Percentiles rank a stretch among this genome's conserved stretches.
phyloP scores from a whole-genome alignment of 2,797 vertebrate genomes.

The Sebastes minor region DNA sequence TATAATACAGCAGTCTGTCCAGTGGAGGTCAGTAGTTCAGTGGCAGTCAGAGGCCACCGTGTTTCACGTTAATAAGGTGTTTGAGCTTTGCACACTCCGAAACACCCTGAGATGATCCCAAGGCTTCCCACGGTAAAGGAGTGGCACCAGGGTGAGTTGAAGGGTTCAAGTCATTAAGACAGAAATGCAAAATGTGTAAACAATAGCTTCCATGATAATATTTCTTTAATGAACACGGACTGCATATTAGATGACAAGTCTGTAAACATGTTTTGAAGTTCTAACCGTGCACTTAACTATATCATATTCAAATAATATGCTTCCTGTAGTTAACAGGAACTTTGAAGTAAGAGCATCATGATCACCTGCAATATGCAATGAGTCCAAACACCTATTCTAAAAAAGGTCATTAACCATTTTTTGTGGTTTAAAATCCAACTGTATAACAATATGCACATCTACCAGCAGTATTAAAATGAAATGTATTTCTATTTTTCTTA shows the following conservation, averaged over 20 bases:
- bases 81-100: constrained; percentile 52
- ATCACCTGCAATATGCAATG: neutral
- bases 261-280: neutral
- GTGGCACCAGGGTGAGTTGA: neutral
- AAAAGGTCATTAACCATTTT: neutral
- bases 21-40: constrained; percentile 21
- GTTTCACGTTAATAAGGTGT: constrained; percentile 39
- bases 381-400: neutral
- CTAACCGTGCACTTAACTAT: neutral
- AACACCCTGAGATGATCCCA: constrained; percentile 40
- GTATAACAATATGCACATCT: neutral
- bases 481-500: no score
- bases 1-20: neutral
- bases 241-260: neutral
- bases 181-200: neutral
- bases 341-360: neutral
- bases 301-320: neutral
- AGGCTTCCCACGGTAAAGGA: constrained; percentile 49
- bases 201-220: neutral
- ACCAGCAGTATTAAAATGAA: fast-evolving
- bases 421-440: neutral
- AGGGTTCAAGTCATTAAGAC: constrained; percentile 7
- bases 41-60: neutral
- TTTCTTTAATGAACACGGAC: neutral
- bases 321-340: neutral